Conservation (phyloP, 2,888 invertebrate genomes). For the Dasypogon diadema region DNA sequence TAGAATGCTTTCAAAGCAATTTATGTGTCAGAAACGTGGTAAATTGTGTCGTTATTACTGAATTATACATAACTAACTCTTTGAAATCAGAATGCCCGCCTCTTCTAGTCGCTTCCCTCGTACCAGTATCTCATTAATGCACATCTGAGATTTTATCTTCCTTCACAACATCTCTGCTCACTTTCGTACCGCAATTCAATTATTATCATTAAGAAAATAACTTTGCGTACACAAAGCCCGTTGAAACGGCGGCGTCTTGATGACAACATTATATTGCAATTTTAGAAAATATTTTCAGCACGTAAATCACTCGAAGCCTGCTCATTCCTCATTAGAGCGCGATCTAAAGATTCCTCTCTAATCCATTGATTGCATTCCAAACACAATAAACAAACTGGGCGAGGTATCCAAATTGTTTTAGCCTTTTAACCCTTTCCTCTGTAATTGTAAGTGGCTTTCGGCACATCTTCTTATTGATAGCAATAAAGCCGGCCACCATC, state of each 20-base stretch:
- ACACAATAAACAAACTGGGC: not conserved
- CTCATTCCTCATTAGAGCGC: not conserved
- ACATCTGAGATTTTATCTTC: too few relatives aligned
- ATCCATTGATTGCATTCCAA: not conserved
- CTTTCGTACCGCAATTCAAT: slow-evolving; percentile 30
- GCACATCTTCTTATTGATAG: not conserved
- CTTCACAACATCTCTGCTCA: too few relatives aligned
- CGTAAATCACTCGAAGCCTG: not conserved
- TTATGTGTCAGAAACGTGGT: too few relatives aligned
- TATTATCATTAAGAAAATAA: slow-evolving; percentile 12
- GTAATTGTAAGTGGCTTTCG: slow-evolving; percentile 1
- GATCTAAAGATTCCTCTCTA: not conserved
- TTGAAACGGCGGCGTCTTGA: not conserved
- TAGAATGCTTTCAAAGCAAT: too few relatives aligned
- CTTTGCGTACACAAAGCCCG: not conserved
- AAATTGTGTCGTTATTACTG: too few relatives aligned
- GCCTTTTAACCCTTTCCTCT: slow-evolving; percentile 23
- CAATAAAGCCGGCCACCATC: not conserved
- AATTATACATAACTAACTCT: too few relatives aligned
- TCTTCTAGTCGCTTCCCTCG: too few relatives aligned
- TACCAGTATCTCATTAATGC: too few relatives aligned
- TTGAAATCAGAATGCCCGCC: too few relatives aligned
- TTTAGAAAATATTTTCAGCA: slow-evolving; percentile 2
- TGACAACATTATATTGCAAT: not conserved
- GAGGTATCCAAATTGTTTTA: slow-evolving; percentile 30